These are phyloP conservation scores for Mormyrus lacerda DNA, from an alignment of 2,113 vertebrate species.

Conservation along the genomic window DNA sequence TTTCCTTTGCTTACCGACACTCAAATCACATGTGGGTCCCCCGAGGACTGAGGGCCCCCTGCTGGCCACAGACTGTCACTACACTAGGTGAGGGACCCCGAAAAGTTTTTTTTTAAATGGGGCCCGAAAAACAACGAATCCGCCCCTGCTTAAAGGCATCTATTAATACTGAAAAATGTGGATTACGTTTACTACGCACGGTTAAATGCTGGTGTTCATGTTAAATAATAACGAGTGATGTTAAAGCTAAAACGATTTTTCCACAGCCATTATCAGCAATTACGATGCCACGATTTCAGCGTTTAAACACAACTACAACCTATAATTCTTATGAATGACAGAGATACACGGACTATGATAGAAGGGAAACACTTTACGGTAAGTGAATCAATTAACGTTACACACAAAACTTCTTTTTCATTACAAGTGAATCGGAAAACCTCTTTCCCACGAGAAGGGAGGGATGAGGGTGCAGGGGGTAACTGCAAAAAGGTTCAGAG, in stretches of 20 bases:
- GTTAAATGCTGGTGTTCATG: background rate
- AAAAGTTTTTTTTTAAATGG: background rate
- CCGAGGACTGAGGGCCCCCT: background rate
- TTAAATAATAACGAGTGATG: background rate
- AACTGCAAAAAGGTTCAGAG: background rate
- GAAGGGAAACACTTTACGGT: no score
- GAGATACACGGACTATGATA: no score
- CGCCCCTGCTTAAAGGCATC: background rate
- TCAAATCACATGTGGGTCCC: background rate
- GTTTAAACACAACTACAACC: no score
- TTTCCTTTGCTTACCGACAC: background rate
- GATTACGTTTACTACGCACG: background rate
- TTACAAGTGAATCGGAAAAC: background rate
- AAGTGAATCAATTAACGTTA: no score
- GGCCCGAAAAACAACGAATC: background rate
- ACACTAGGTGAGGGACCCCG: background rate
- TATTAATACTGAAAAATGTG: background rate
- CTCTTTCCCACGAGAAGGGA: background rate
- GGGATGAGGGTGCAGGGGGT: background rate
- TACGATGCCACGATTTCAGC: no score
- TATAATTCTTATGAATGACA: no score
- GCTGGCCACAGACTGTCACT: background rate
- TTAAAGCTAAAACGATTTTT: background rate
- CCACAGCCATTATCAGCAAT: no score
- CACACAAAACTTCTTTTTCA: no score